Base-by-base conservation (phyloP, 2,888 invertebrate species). In the Hypomecis punctinalis region DNA sequence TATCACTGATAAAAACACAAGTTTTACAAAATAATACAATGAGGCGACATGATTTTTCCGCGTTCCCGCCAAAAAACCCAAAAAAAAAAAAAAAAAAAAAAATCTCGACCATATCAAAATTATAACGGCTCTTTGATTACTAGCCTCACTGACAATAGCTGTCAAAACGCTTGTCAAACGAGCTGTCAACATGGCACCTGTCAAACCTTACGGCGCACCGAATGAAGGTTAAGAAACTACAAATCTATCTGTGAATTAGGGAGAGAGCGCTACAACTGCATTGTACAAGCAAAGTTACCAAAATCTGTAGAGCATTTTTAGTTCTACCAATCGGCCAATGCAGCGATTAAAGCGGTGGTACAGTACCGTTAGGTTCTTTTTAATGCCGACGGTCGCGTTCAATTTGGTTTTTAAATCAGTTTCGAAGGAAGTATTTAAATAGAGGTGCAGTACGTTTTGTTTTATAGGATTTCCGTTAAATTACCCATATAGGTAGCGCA, bases 141-240 rank as follows among this genome's bases (percentile, higher is more conserved):
- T 57, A 40, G 51, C 73, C 68, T 76, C 72, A 77, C 70, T 85
- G 86, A 86, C 85, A 82, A 72, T 72, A 63, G 72, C 76, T 80
- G 83, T 85, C 86, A 81, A 78, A 82, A 74, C 71, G 65, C 66
- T 71, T 69, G 74, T 72, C 69, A 75, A 78, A 74, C 72, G 65
- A 64, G 65, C 77, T 83, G 82, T 84, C 85, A 83, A 77, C 76
- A 61, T 88, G 88, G 87, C 89, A 86, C 82, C 80, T 85, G 85
- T 84, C 84, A 83, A 71, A 75, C 68, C 62, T 9, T 35, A 5
- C 11, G 43, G 49, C 59, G 59, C 46, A 40, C 36, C 40, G 37
- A 64, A 54, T 59, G 49, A 48, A 63, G 52, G 46, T 46, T 13
- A 9, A 8, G 13, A 23, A 23, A 23, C 23, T 23, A 23, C 23